Base-by-base conservation (phyloP, 2,888 invertebrate species). In the Eumacrocentrus americanus region DNA sequence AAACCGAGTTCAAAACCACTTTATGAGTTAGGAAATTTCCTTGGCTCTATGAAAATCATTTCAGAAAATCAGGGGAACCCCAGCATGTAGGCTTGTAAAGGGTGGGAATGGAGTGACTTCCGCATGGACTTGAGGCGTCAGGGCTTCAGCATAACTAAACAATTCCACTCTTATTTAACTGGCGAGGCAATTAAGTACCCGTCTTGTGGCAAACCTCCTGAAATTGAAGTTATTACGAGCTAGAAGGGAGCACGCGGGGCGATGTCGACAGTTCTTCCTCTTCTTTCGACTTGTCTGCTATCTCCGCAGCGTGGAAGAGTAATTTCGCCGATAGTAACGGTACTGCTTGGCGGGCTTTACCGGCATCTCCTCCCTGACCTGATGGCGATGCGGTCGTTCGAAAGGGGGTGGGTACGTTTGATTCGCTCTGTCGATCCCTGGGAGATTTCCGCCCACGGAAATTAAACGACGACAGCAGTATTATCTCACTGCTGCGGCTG, bases 241-340 rank as follows among this genome's bases (percentile, higher is more conserved):
- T n/a, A n/a, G 2, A 3, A 2, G 9, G 22, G 12, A 46, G 12
- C 22, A 23, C 11, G 23, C 18, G 25, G 23, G 23, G n/a, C 12
- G 46, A 46, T 46, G 46, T 46, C 46, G 46, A 46, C 46, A 46
- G 46, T 25, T 46, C 5, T 22, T 20, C 11, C 44, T 6, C 44
- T 44, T 11, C 9, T 22, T n/a, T 46, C 7, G 11, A 11, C 23
- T 23, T 25, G 11, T 25, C 7, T 23, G 25, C 25, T 25, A 46
- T 46, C 12, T 25, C 46, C 12, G 23, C 25, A 46, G 46, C 23
- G 25, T 23, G 14, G 46, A 2, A 46, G 7, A 46, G 46, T 46
- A 46, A 46, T 46, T 46, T 22, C 12, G 12, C 46, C 46, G 46
- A 46, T 46, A 46, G 23, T 46, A 46, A 46, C 46, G 25, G 46